Percentiles rank a stretch among this genome's conserved stretches.
Evolutionary conservation across 2,113 vertebrate species (phyloP).

Genomic region (Orientallactaga bullata): DNA sequence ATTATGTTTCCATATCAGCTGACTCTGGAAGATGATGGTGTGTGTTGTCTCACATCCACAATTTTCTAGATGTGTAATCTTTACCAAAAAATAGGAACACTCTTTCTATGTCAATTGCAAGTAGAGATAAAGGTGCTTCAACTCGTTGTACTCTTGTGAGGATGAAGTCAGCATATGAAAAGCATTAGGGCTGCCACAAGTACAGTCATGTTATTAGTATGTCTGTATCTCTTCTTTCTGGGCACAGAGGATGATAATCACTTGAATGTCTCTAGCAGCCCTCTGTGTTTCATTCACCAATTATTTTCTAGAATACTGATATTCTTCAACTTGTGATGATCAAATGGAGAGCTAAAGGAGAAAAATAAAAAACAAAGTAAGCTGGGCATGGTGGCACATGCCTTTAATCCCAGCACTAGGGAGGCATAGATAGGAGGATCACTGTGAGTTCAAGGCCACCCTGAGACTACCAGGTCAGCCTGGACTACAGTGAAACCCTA

Average conservation of each 20-base stretch:
- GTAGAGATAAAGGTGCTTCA: not conserved
- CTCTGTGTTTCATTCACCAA: not conserved
- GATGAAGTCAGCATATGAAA: not conserved
- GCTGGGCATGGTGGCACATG: too few species aligned
- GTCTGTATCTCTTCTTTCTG: not conserved
- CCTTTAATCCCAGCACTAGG: too few species aligned
- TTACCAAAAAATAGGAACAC: not conserved
- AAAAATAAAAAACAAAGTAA: not conserved
- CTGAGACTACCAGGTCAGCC: too few species aligned
- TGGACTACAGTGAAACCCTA: too few species aligned
- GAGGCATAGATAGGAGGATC: too few species aligned
- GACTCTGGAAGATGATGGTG: not conserved
- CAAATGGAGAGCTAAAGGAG: not conserved
- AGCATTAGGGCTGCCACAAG: accelerated
- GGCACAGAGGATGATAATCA: not conserved
- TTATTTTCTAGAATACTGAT: not conserved
- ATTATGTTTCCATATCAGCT: too few species aligned
- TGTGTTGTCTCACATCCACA: not conserved
- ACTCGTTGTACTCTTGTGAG: not conserved
- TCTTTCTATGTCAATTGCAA: not conserved
- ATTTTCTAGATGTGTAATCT: not conserved
- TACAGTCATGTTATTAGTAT: not conserved
- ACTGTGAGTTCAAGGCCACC: too few species aligned
- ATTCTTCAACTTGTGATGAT: not conserved
- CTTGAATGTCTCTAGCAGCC: not conserved